Conservation (phyloP, 2,888 invertebrate species). For the Colletes collaris region DNA sequence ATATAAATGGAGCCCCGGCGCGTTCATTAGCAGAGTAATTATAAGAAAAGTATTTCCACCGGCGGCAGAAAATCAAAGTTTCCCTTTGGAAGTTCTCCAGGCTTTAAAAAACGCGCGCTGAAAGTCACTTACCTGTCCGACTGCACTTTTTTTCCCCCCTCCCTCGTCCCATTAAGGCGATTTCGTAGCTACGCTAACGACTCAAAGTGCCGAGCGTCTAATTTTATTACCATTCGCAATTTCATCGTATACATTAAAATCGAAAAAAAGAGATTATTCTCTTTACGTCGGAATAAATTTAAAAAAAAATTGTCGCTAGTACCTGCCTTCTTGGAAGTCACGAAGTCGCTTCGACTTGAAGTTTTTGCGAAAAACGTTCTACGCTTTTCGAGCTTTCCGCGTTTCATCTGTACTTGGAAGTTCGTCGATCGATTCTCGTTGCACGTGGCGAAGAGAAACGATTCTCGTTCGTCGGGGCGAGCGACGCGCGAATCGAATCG, state of each 20-base stretch:
- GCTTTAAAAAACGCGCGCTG: too few relatives aligned
- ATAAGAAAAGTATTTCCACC: conserved; percentile 29
- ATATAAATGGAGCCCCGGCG: background rate
- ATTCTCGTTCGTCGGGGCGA: conserved; percentile 44
- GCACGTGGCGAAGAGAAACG: conserved; percentile 16
- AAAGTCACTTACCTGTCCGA: conserved; percentile 1
- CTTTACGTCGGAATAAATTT: too few relatives aligned
- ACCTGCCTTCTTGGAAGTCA: too few relatives aligned
- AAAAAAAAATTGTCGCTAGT: too few relatives aligned
- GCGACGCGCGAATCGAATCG: conserved; percentile 59
- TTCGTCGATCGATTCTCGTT: conserved; percentile 26
- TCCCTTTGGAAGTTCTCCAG: background rate
- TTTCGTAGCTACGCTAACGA: background rate
- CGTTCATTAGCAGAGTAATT: conserved; percentile 27
- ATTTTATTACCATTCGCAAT: background rate
- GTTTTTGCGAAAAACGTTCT: too few relatives aligned
- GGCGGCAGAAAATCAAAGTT: conserved; percentile 14
- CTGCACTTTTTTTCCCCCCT: background rate
- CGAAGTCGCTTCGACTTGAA: too few relatives aligned
- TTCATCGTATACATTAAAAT: background rate
- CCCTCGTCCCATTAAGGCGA: too few relatives aligned
- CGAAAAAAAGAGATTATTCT: too few relatives aligned
- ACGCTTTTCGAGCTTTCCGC: background rate
- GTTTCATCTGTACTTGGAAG: conserved; percentile 1
- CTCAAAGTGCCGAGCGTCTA: background rate